These are phyloP conservation scores for Dromiciops gliroides DNA, from an alignment of 2,113 vertebrate genomes.

Conservation along the genomic window DNA sequence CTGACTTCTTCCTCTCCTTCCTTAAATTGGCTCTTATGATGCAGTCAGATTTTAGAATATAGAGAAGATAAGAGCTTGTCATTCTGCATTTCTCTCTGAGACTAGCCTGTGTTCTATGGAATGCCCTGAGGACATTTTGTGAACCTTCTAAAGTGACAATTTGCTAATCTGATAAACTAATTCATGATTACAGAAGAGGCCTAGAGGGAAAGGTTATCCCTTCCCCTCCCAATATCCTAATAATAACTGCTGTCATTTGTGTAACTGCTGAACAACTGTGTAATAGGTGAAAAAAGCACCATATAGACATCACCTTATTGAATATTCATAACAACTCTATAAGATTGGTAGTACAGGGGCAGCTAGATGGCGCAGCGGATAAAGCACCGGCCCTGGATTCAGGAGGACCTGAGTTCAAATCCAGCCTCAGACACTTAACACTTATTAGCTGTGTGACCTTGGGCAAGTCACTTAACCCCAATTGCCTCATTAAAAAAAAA, in stretches of 20 bases:
- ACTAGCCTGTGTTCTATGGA: background rate
- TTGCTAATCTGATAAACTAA: background rate
- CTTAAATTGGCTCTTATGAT: background rate
- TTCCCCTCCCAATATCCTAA: background rate
- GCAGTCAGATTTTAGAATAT: background rate
- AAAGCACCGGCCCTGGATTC: too few species aligned
- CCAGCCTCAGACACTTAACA: too few species aligned
- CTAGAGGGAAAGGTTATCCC: background rate
- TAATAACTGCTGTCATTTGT: background rate
- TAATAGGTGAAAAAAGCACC: background rate
- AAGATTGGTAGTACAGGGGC: background rate
- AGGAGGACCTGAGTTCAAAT: too few species aligned
- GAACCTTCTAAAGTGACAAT: background rate
- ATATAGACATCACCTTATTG: background rate
- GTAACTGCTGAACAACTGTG: background rate
- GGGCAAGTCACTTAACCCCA: too few species aligned
- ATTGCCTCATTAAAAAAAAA: too few species aligned
- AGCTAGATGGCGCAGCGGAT: too few species aligned
- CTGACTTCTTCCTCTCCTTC: background rate
- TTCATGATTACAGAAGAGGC: background rate
- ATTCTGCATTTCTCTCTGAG: background rate
- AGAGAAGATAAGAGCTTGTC: background rate
- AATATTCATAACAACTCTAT: background rate
- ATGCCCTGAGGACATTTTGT: background rate
- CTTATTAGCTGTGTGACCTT: too few species aligned